phyloP scores from a whole-genome alignment of 2,888 invertebrate species.

The Luffia ferchaultella region DNA sequence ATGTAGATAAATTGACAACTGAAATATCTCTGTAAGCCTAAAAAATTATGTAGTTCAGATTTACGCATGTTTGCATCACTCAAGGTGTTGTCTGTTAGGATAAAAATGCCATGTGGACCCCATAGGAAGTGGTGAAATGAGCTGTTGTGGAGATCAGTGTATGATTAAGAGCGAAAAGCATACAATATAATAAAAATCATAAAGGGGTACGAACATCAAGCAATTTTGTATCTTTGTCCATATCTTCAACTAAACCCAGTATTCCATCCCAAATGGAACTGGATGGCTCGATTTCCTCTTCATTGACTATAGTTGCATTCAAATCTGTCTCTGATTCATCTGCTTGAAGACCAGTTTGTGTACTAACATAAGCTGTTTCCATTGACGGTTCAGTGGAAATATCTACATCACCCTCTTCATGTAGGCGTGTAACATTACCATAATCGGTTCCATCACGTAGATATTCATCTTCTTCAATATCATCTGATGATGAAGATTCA shows the following conservation, averaged over 20 bases:
- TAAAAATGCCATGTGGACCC: too few relatives aligned
- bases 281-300: slow-evolving; percentile 34
- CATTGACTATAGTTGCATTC: slow-evolving; percentile 46
- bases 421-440: slow-evolving; percentile 44
- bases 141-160: too few relatives aligned
- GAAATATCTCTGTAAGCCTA: too few relatives aligned
- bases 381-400: slow-evolving; percentile 25
- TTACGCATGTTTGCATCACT: too few relatives aligned
- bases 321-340: slow-evolving; percentile 31
- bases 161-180: too few relatives aligned
- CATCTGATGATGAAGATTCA: slow-evolving; percentile 71
- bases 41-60: too few relatives aligned
- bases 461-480: slow-evolving; percentile 62
- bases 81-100: too few relatives aligned
- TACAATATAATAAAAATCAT: neutral
- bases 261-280: slow-evolving; percentile 53
- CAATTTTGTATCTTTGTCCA: slow-evolving; percentile 36
- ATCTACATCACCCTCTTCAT: slow-evolving; percentile 29
- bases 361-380: slow-evolving; percentile 37
- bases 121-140: too few relatives aligned
- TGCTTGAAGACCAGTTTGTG: slow-evolving; percentile 21
- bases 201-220: slow-evolving; percentile 37
- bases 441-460: slow-evolving; percentile 54
- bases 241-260: slow-evolving; percentile 48
- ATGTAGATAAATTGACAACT: too few relatives aligned